These are phyloP conservation scores for Chiridota heheva DNA, from an alignment of 35 echinoderm and acorn worm species.

Conservation along the genomic window DNA sequence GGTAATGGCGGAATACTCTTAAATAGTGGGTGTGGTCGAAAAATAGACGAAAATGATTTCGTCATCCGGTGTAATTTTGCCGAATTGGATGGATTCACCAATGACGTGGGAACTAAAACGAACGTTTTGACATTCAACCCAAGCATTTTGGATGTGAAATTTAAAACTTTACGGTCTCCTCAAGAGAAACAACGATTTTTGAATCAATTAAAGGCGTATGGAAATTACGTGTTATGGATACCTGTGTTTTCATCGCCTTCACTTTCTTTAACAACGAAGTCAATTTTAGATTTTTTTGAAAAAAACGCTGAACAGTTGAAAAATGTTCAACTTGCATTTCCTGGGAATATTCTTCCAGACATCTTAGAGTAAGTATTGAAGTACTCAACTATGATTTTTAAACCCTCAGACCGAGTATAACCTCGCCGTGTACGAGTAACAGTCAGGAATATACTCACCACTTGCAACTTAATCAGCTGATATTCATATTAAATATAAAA, in stretches of 20 bases:
- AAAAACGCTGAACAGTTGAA: slow-evolving; percentile 54
- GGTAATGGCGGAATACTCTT: slow-evolving; percentile 90
- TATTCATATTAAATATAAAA: too few relatives aligned
- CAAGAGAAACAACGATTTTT: slow-evolving; percentile 51
- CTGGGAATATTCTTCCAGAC: slow-evolving; percentile 80
- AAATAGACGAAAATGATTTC: slow-evolving; percentile 78
- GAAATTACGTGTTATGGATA: slow-evolving; percentile 85
- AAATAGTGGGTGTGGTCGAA: slow-evolving; percentile 71
- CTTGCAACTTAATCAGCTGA: too few relatives aligned
- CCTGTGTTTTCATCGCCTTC: slow-evolving; percentile 77
- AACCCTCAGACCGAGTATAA: too few relatives aligned
- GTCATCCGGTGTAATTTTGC: slow-evolving; percentile 92
- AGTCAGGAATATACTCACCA: too few relatives aligned
- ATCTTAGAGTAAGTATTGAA: slow-evolving; percentile 87
- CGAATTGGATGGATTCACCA: slow-evolving; percentile 64
- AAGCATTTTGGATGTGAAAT: slow-evolving; percentile 76
- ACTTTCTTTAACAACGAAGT: slow-evolving; percentile 62
- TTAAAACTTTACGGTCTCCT: slow-evolving; percentile 42
- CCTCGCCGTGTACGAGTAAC: too few relatives aligned
- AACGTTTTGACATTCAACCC: slow-evolving; percentile 96
- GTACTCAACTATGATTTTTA: too few relatives aligned
- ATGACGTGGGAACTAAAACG: slow-evolving; percentile 81
- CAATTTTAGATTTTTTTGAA: slow-evolving; percentile 78
- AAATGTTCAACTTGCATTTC: slow-evolving; percentile 94
- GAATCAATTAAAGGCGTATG: slow-evolving; percentile 53